A percentile compares a stretch with the other conserved stretches of the same genome.
Conservation (phyloP, 2,888 invertebrate genomes). For the Idaea straminata region DNA sequence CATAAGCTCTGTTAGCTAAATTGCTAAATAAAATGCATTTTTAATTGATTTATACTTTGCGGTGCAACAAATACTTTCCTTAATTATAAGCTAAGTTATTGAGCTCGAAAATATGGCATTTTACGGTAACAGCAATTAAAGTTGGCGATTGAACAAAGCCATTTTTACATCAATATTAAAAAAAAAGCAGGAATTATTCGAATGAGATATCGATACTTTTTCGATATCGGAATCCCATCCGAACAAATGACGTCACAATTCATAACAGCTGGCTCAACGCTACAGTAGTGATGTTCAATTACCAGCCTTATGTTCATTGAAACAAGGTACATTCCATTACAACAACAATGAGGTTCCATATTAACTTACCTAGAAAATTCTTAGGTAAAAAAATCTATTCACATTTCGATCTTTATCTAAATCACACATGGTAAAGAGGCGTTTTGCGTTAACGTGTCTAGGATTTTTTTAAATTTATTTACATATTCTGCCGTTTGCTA, state of each 20-base stretch:
- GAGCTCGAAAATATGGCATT: slow-evolving; percentile 18
- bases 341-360: slow-evolving; percentile 59
- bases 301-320: slow-evolving; percentile 26
- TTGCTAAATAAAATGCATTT: not conserved
- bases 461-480: slow-evolving; percentile 50
- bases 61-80: not conserved
- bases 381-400: slow-evolving; percentile 71
- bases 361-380: slow-evolving; percentile 62
- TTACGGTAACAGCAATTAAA: slow-evolving; percentile 15
- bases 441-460: slow-evolving; percentile 61
- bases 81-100: slow-evolving; percentile 6
- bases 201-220: not conserved
- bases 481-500: slow-evolving; percentile 32
- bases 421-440: slow-evolving; percentile 53
- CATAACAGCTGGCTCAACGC: slow-evolving; percentile 17
- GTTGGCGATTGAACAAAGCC: not conserved
- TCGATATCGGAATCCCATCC: not conserved
- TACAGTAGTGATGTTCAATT: slow-evolving; percentile 20
- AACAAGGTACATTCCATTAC: slow-evolving; percentile 25
- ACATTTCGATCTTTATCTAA: slow-evolving; percentile 61
- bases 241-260: slow-evolving; percentile 8
- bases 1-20: not conserved
- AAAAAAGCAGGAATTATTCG: not conserved
- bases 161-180: not conserved
- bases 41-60: not conserved